phyloP scores from a whole-genome alignment of 1,140 invertebrate species.

The Cotesia typhae region DNA sequence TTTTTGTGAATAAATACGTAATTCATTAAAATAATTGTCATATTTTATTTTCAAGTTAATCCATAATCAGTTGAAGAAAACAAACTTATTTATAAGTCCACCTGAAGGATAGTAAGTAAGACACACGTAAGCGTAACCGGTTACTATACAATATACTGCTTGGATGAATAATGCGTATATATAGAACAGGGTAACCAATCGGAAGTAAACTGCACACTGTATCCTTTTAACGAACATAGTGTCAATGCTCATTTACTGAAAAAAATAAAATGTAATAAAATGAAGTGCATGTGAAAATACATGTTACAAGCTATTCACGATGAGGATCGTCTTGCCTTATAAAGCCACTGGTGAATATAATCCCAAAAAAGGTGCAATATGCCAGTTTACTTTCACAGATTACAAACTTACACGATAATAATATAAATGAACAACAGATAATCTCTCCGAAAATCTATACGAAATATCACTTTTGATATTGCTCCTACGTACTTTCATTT shows the following conservation, averaged over 20 bases:
- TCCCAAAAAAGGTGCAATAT: conserved; percentile 19
- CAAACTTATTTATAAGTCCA: conserved; percentile 21
- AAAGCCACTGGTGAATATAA: neutral
- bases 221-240: conserved; percentile 29
- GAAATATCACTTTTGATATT: too few species aligned
- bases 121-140: conserved; percentile 22
- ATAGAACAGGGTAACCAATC: conserved; percentile 20
- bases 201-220: conserved; percentile 30
- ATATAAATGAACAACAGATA: neutral
- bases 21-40: neutral
- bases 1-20: too few species aligned
- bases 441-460: neutral
- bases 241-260: conserved; percentile 35
- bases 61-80: neutral
- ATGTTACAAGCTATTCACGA: neutral
- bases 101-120: conserved; percentile 21
- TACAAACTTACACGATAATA: neutral
- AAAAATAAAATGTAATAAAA: conserved; percentile 25
- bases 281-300: neutral
- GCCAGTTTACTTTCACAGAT: conserved; percentile 16
- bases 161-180: conserved; percentile 33
- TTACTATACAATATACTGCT: conserved; percentile 23
- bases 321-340: conserved; percentile 13
- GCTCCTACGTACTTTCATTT: too few species aligned
- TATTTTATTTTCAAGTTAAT: conserved; percentile 8